Conservation (phyloP, 1,140 invertebrate species). For the Bathynomus jamesi region DNA sequence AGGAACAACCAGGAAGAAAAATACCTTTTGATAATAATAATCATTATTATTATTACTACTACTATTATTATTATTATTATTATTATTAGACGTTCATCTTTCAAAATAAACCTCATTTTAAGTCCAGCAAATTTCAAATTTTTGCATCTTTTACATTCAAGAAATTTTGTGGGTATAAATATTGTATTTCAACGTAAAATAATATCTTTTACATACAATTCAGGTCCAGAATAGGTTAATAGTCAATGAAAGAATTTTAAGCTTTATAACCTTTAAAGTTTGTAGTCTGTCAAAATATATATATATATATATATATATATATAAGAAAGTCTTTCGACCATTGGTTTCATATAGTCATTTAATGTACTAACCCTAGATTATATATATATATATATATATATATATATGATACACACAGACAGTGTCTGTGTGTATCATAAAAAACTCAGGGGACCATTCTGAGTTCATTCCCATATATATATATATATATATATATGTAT, state of each 20-base stretch:
- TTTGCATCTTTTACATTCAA: not conserved
- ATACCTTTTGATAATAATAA: constrained; percentile 1
- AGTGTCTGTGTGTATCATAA: not conserved
- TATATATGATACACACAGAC: not conserved
- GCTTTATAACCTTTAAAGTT: too few species aligned
- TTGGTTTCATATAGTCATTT: not conserved
- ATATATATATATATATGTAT: not conserved
- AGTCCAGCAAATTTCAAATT: not conserved
- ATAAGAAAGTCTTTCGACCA: not conserved
- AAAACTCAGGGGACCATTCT: too few species aligned
- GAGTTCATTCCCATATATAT: not conserved
- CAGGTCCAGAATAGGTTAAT: too few species aligned
- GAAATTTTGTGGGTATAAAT: not conserved
- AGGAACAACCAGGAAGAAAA: not conserved
- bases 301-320: not conserved
- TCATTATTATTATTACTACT: not conserved
- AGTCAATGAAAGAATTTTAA: too few species aligned
- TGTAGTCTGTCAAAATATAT: too few species aligned
- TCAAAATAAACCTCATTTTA: not conserved
- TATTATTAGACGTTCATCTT: not conserved
- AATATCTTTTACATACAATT: too few species aligned
- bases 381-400: not conserved
- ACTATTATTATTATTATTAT: not conserved
- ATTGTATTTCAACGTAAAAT: not conserved
- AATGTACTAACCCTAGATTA: not conserved